These are phyloP conservation scores for human DNA, from an alignment of 2,113 vertebrate species.

Conservation along the genomic window GRCh38 chr7:46715001-46715500, in stretches of 20 bases:
- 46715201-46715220: neutral
- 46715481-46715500: neutral
- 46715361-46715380: accelerated
- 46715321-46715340: neutral
- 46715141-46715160: accelerated
- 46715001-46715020: neutral
- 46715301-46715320: no score
- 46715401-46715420: accelerated
- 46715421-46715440: neutral
- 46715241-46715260: neutral
- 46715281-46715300: neutral
- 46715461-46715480: neutral
- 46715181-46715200: neutral
- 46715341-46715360: accelerated
- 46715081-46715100: no score
- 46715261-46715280: neutral
- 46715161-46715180: neutral
- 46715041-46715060: neutral
- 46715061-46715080: neutral
- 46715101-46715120: neutral
- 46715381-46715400: no score
- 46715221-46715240: neutral
- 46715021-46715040: neutral
- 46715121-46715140: neutral
- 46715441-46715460: neutral